Evolutionary conservation across 2,888 invertebrate genomes (phyloP), one percentile per base, ranked within the genome.

Genomic region (Hecatera dysodea): DNA sequence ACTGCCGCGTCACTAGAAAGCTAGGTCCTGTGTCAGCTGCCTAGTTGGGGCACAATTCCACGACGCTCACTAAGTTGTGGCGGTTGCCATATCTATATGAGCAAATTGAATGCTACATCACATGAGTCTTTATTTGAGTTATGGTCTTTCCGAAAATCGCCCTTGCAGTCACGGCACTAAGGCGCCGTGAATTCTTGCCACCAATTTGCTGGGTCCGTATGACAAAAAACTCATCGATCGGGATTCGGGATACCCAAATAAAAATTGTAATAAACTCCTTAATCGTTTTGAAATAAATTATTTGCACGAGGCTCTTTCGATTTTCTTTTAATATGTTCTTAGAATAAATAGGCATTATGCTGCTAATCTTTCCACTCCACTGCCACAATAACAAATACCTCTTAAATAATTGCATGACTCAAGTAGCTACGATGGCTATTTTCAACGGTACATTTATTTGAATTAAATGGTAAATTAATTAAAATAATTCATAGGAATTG

Each of bases 351-450:
- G 4, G 8, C 33, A 57, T 15, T 17, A 27, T 22, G 22, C 22
- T 5, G 48, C 22, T 24, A 33, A 44, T 36, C 7, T 57, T 64
- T 57, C 24, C 39, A 55, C 27, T 39, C n/a, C 19, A 17, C 22
- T 44, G 9, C 11, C 2, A 64, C 19, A 57, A 24, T 46, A 73
- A 39, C 9, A 50, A 56, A 59, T 46, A 72, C 12, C 24, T 46
- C 4, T 57, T 65, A 57, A 36, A n/a, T 36, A 55, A 67, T 46
- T 39, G 42, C 17, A n/a, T 73, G 66, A 59, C n/a, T 73, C 44
- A 57, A 52, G 8, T 50, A 36, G 17, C 17, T 29, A 73, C n/a
- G 17, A 56, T n/a, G n/a, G 24, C 15, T 29, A 2, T 46, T 29
- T 24, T 27, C 22, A 12, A 27, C 4, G 4, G 24, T n/a, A 19